Percentiles rank a stretch among this genome's conserved stretches.
These are phyloP conservation scores for Apostichopus leukothele DNA, from an alignment of 53 echinoderm and acorn worm species.

Conservation along the genomic window DNA sequence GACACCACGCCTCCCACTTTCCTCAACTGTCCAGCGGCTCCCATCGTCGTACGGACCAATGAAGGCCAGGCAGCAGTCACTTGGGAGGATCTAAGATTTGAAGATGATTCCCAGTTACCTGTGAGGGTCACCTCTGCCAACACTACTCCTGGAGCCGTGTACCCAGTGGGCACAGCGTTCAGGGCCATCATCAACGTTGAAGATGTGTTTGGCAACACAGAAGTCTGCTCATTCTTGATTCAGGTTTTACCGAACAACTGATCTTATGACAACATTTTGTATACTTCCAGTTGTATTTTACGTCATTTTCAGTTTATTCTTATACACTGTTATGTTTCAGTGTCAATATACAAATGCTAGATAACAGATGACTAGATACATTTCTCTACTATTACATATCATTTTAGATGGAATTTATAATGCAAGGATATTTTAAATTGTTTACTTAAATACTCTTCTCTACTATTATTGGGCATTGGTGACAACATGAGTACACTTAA, in stretches of 20 bases:
- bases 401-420: no score
- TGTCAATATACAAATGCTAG: no score
- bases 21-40: not conserved
- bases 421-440: no score
- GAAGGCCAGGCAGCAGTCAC: not conserved
- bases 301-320: no score
- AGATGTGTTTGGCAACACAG: conserved; percentile 15
- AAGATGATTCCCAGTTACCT: conserved; percentile 13
- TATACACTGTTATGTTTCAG: no score
- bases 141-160: not conserved
- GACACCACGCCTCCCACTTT: conserved; percentile 11
- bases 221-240: not conserved
- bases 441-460: no score
- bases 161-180: not conserved
- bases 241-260: not conserved
- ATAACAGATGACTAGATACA: no score
- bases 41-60: conserved; percentile 21
- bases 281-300: no score
- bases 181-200: not conserved
- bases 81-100: not conserved
- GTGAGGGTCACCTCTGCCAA: not conserved
- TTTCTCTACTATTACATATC: no score
- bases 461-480: no score
- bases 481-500: no score
- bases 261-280: no score